Evolutionary conservation across 2,113 vertebrate species (phyloP).

Genomic region (Macquaria ambigua): DNA sequence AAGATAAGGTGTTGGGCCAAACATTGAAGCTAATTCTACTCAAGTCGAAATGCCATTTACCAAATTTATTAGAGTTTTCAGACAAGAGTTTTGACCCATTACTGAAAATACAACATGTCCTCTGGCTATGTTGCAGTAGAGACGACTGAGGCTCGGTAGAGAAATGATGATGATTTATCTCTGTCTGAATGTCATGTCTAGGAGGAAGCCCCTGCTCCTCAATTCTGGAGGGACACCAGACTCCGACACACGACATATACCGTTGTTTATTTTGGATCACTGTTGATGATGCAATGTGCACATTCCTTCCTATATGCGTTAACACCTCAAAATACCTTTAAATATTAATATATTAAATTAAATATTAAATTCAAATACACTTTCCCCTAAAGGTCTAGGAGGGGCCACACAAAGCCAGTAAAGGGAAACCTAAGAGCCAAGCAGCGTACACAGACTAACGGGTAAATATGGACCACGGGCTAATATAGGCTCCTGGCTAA

Average conservation of each 20-base stretch:
- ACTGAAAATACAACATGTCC: background rate
- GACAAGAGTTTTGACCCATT: background rate
- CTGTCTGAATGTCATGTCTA: background rate
- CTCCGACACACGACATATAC: background rate
- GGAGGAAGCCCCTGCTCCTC: background rate
- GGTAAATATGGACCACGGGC: constrained; percentile 35
- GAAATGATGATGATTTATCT: background rate
- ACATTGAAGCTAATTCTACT: background rate
- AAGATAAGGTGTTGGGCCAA: background rate
- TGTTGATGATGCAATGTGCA: background rate
- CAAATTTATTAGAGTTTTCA: background rate
- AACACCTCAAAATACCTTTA: constrained; percentile 10
- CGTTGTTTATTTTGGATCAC: background rate
- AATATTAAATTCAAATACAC: no score
- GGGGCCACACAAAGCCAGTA: constrained; percentile 4
- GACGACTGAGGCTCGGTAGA: background rate
- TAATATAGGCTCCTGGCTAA: constrained; percentile 56
- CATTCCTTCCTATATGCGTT: background rate
- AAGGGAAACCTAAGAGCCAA: constrained; percentile 22
- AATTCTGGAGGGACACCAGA: background rate
- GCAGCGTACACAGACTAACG: constrained; percentile 1
- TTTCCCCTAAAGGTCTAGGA: background rate
- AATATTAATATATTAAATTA: no score
- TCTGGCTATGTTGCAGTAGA: background rate
- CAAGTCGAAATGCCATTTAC: background rate